Percentiles rank a stretch among this genome's conserved stretches.
Conservation (phyloP, 2,113 vertebrate genomes). For the Marmota flaviventris region DNA sequence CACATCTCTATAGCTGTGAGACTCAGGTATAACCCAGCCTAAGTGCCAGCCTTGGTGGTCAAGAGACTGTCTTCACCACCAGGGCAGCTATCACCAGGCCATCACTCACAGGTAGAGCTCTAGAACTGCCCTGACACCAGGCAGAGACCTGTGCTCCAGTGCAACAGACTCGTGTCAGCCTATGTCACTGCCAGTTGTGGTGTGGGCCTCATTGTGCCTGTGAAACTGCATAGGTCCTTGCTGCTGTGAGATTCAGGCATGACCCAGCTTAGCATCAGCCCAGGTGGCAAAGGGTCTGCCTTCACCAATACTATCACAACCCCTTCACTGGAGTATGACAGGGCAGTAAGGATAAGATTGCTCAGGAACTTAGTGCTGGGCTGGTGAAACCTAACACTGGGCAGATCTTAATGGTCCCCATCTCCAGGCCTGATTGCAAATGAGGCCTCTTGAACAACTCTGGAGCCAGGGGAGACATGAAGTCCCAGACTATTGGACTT, state of each 20-base stretch:
- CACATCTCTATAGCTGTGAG: background rate
- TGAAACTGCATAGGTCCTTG: background rate
- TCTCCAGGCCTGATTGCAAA: background rate
- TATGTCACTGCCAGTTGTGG: background rate
- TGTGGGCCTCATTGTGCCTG: too few species aligned
- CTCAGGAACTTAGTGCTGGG: background rate
- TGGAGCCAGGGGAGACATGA: background rate
- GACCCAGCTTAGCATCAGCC: background rate
- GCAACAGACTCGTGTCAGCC: background rate
- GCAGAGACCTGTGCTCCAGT: background rate
- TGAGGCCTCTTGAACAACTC: background rate
- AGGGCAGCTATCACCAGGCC: background rate
- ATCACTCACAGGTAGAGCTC: background rate
- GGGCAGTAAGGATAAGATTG: background rate
- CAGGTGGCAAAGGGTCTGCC: background rate
- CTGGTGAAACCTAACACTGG: background rate
- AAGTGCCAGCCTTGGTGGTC: background rate
- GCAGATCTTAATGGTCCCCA: background rate
- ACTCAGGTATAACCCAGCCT: background rate
- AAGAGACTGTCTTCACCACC: background rate
- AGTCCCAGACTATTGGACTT: background rate
- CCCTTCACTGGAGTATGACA: background rate
- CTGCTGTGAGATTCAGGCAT: background rate
- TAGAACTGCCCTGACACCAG: background rate
- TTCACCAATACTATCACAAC: background rate